A percentile compares a stretch with the other conserved stretches of the same genome.
Conservation (phyloP, 1,140 invertebrate genomes). For the Drosophila repleta region DNA sequence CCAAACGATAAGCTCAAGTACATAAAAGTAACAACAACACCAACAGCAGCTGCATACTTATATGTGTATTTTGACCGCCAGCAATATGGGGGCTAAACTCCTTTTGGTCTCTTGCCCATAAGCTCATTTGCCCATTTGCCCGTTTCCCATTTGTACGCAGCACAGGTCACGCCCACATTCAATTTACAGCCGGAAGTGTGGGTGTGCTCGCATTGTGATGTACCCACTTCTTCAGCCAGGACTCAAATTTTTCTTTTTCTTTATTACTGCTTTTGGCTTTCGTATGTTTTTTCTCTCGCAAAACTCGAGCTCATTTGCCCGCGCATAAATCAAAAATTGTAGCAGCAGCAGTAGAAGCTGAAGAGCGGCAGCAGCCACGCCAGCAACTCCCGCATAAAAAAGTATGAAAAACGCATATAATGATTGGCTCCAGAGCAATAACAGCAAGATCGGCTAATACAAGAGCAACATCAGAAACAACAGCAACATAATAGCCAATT, state of each 20-base stretch:
- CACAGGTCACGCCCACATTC: slow-evolving; percentile 69
- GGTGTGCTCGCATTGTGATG: slow-evolving; percentile 74
- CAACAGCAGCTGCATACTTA: slow-evolving; percentile 66
- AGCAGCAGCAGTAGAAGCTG: slow-evolving; percentile 35
- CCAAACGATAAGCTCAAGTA: slow-evolving; percentile 61
- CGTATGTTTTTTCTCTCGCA: slow-evolving; percentile 30
- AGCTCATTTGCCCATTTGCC: slow-evolving; percentile 13
- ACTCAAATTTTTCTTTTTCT: slow-evolving; percentile 23
- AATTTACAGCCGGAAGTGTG: slow-evolving; percentile 81
- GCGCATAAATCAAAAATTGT: slow-evolving; percentile 78
- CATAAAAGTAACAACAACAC: slow-evolving; percentile 36
- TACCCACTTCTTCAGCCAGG: slow-evolving; percentile 34
- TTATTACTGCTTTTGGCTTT: slow-evolving; percentile 11
- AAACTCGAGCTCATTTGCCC: slow-evolving; percentile 69
- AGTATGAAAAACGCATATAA: slow-evolving; percentile 78
- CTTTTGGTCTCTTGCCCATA: slow-evolving; percentile 36
- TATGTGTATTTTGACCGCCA: slow-evolving; percentile 31
- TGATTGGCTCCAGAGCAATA: slow-evolving; percentile 69
- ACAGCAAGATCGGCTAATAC: slow-evolving; percentile 24
- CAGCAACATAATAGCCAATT: slow-evolving; percentile 75
- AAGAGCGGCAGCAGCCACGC: background rate
- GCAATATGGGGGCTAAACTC: slow-evolving; percentile 67
- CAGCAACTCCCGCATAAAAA: slow-evolving; percentile 75
- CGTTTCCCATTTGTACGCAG: slow-evolving; percentile 39
- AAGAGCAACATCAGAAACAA: slow-evolving; percentile 31